A percentile compares a stretch with the other conserved stretches of the same genome.
These are phyloP conservation scores for Zonitis immaculata DNA, from an alignment of 2,888 invertebrate genomes.

Conservation along the genomic window DNA sequence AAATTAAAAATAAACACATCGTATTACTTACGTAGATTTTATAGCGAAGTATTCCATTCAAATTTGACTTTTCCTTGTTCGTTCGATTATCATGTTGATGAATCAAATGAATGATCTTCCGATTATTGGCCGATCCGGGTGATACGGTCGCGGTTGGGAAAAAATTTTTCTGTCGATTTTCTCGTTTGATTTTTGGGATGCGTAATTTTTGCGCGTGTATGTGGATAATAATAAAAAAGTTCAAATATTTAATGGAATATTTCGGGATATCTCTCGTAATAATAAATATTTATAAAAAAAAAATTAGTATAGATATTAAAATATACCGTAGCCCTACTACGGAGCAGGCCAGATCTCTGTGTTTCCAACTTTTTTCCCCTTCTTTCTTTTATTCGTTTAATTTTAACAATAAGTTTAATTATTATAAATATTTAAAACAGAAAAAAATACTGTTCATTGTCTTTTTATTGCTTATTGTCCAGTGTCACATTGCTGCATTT, in stretches of 20 bases:
- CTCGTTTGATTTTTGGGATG: too few species aligned
- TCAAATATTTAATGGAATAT: neutral
- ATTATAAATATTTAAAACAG: slow-evolving; percentile 27
- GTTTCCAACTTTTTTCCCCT: slow-evolving; percentile 17
- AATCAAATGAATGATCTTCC: too few species aligned
- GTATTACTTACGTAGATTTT: neutral
- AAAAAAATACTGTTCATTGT: slow-evolving; percentile 33
- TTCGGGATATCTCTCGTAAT: slow-evolving; percentile 1
- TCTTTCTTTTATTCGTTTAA: slow-evolving; percentile 2
- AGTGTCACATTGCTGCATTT: slow-evolving; percentile 50
- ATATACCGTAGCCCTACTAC: slow-evolving; percentile 14
- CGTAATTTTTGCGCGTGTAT: neutral
- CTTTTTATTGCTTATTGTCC: slow-evolving; percentile 50
- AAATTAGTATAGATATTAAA: neutral
- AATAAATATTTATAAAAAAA: neutral
- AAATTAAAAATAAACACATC: neutral
- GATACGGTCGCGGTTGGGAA: neutral
- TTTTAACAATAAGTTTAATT: slow-evolving; percentile 19
- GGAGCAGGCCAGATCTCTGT: slow-evolving; percentile 21
- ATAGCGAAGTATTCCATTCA: neutral
- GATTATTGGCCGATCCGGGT: neutral
- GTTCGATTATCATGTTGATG: too few species aligned
- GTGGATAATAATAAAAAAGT: neutral
- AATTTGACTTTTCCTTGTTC: too few species aligned
- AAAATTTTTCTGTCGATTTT: too few species aligned